A percentile compares a stretch with the other conserved stretches of the same genome.
Conservation (phyloP, 1,140 invertebrate genomes). For the Sarcophaga peregrina region DNA sequence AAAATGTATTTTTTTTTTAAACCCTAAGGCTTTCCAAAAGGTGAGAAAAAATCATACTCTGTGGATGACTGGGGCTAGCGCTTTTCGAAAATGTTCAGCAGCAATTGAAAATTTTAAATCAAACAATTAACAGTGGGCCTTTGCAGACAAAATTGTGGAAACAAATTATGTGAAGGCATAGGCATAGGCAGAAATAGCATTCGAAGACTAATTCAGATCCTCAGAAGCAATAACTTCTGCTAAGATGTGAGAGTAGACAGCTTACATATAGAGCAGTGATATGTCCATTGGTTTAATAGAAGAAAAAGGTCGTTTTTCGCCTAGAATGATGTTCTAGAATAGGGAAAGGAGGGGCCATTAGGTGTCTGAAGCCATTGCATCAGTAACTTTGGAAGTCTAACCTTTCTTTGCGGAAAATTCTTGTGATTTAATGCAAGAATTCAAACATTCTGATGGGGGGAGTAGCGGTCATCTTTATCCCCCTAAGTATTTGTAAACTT, state of each 20-base stretch:
- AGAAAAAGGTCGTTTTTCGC: neutral
- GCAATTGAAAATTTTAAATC: conserved; percentile 28
- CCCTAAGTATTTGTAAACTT: no score
- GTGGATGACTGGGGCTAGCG: no score
- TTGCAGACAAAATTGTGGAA: neutral
- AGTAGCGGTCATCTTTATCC: neutral
- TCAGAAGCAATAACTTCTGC: neutral
- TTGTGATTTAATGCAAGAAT: no score
- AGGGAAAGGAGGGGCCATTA: no score
- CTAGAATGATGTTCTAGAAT: no score
- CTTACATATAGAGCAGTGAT: neutral
- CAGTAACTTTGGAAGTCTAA: no score
- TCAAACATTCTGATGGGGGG: neutral
- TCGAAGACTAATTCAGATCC: no score
- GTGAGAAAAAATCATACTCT: conserved; percentile 2
- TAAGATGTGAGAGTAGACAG: no score
- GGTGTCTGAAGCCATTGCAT: no score
- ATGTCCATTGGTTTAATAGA: neutral
- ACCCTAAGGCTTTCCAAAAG: conserved; percentile 14
- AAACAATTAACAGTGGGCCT: conserved; percentile 38
- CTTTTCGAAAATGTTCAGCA: neutral
- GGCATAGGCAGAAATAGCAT: neutral
- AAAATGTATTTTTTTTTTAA: neutral
- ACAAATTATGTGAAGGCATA: neutral
- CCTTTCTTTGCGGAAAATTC: no score